Base-by-base conservation (phyloP, 2,888 invertebrate species). In the Micoletzkya japonica region DNA sequence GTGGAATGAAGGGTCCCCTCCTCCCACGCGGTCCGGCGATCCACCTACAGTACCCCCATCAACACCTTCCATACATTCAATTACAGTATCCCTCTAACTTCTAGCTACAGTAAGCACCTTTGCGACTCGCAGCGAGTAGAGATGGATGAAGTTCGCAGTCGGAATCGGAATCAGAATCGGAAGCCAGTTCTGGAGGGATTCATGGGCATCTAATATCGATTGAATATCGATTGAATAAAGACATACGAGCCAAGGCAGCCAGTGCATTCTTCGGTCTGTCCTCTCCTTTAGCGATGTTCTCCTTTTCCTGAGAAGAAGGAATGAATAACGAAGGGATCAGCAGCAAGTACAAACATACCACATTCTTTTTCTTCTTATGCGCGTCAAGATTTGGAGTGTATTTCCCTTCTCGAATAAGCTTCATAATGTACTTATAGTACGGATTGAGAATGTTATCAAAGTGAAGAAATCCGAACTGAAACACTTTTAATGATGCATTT, bases 401-500 rank as follows among this genome's bases (percentile, higher is more conserved):
- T 63, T 85, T 84, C 69, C 87, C 86, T 71, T 84, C 83, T 71
- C 87, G 85, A 57, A 88, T 86, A 74, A 86, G 76, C 63, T 85
- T 82, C 37, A 86, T 83, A 49, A 88, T 77, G 79, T 92, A 91
- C 74, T 91, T 91, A 87, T 97, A 98, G 87, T 95, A 98, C 0
- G 91, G 90, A 87, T 96, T 91, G 52, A 97, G 88, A 0, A 88
- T 87, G 72, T 93, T 91, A 76, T 92, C 93, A 85, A 92, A 92
- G 72, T 93, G 92, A 72, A 98, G 89, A 88, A 98, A 98, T 76
- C 91, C 90, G 88, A 98, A 98, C 88, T 95, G 93, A 0, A 75
- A 70, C 14, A 37, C 26, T 14, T 32, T 96, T 26, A 26, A 56
- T 7, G 14, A 4, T 7, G 6, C 17, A 56, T 56, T 28, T 17